These are phyloP conservation scores for Micropoecilia bifurca DNA, from an alignment of 2,797 vertebrate genomes.

Conservation along the genomic window DNA sequence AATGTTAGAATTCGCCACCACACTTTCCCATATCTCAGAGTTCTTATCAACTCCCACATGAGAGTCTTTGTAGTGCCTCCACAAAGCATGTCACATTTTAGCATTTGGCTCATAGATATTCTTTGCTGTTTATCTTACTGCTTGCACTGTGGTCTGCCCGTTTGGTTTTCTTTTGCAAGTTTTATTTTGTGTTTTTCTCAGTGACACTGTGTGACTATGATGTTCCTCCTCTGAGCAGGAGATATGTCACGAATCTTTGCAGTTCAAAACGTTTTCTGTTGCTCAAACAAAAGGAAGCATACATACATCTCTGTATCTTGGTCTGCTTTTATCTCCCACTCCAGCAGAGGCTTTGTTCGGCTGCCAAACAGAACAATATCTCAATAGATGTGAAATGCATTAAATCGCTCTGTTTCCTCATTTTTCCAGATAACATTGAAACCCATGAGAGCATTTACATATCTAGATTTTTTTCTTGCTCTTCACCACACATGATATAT, in stretches of 20 bases:
- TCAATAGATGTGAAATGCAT: conserved; percentile 44
- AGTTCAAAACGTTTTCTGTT: conserved; percentile 48
- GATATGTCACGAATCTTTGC: conserved; percentile 51
- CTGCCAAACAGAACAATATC: conserved; percentile 57
- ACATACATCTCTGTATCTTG: conserved; percentile 55
- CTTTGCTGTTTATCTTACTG: conserved; percentile 61
- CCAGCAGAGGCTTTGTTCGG: conserved; percentile 51
- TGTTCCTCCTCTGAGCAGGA: conserved; percentile 45
- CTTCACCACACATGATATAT: neutral
- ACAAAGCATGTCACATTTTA: conserved; percentile 70
- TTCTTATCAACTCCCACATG: conserved; percentile 62
- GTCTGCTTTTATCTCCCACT: conserved; percentile 65
- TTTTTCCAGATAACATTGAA: conserved; percentile 26
- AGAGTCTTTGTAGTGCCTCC: conserved; percentile 56
- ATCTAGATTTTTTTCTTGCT: conserved; percentile 11
- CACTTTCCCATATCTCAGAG: conserved; percentile 46
- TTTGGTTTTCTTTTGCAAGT: conserved; percentile 70
- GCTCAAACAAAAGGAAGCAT: conserved; percentile 47
- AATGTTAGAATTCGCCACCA: conserved; percentile 51
- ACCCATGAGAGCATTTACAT: conserved; percentile 26
- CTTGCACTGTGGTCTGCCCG: conserved; percentile 62
- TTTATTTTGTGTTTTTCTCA: conserved; percentile 58
- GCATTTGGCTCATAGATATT: conserved; percentile 64
- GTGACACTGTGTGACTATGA: conserved; percentile 51
- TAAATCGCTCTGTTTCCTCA: conserved; percentile 36